Base-by-base conservation (phyloP, 1,140 invertebrate genomes). In the Onthophagus taurus region DNA sequence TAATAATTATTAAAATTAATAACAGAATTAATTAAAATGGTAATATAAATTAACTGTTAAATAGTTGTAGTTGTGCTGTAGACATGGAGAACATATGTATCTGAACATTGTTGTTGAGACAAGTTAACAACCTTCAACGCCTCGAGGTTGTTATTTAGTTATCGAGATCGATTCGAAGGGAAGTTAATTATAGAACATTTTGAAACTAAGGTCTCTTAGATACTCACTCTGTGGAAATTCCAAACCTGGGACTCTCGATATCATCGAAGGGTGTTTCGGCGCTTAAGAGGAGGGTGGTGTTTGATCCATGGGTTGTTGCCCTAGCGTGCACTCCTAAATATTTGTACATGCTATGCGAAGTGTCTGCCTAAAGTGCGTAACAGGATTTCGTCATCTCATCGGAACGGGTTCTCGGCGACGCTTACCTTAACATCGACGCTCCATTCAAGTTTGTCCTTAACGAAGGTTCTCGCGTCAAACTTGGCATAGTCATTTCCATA, bases 271-370 rank as follows among this genome's bases (percentile, higher is more conserved):
- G 55, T 8, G 63, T 64, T 30, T 46, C 12, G 19, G 51, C 52
- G 16, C 52, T 49, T 12, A 63, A 30, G 21, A 50, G 42, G 13
- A 63, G 30, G 34, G 43, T 57, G 1, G 45, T 51, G 19, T 42
- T 54, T 9, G 44, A 48, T 2, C 20, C 47, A 12, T 14, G 26
- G 14, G 47, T 46, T 19, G 31, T 44, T 21, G 57, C 52, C 14
- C 41, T 51, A 11, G 52, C 50, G 46, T 59, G 41, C 7, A 63
- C 31, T 12, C 44, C 50, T 20, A 61, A 50, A 19, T 39, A 66
- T 39, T 67, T 66, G 45, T 63, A 61, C 23, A 63, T 60, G 21
- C 61, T 53, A 46, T 67, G 58, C 0, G 70, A 68, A 4, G 69
- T 65, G 36, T 69, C 65, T 20, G 72, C 56, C 71, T 75, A 18